These are phyloP conservation scores for Channa maculata DNA, from an alignment of 2,113 vertebrate genomes.

Conservation along the genomic window DNA sequence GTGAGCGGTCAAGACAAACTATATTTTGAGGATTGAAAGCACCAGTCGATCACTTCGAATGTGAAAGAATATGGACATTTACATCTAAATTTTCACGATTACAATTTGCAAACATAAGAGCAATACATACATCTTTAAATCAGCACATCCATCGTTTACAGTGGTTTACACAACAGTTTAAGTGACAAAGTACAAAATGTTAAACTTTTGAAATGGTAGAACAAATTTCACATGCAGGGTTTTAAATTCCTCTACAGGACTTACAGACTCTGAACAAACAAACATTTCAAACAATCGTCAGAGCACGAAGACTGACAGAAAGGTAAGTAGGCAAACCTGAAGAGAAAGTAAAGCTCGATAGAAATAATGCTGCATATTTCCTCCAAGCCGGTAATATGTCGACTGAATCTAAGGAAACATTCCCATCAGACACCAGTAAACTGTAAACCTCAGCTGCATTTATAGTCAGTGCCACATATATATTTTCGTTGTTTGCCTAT, in stretches of 20 bases:
- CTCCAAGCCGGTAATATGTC: neutral
- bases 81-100: constrained; percentile 35
- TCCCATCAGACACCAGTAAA: neutral
- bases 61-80: constrained; percentile 52
- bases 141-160: neutral
- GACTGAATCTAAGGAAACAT: constrained; percentile 5
- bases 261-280: constrained; percentile 15
- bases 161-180: neutral
- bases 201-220: constrained; percentile 59
- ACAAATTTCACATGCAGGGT: neutral
- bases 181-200: constrained; percentile 40
- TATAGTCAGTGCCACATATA: constrained; percentile 13
- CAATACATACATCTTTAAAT: neutral
- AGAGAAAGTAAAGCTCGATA: neutral
- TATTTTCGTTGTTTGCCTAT: constrained; percentile 27
- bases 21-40: constrained; percentile 44
- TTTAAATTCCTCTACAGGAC: too few relatives aligned
- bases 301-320: neutral
- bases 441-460: constrained; percentile 8
- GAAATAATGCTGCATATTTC: neutral
- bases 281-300: constrained; percentile 8
- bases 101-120: neutral
- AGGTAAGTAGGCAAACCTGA: neutral
- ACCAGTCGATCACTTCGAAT: constrained; percentile 32
- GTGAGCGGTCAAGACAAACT: constrained; percentile 1